Evolutionary conservation across 1,140 invertebrate genomes (phyloP).

Genomic region (Papilio polytes): DNA sequence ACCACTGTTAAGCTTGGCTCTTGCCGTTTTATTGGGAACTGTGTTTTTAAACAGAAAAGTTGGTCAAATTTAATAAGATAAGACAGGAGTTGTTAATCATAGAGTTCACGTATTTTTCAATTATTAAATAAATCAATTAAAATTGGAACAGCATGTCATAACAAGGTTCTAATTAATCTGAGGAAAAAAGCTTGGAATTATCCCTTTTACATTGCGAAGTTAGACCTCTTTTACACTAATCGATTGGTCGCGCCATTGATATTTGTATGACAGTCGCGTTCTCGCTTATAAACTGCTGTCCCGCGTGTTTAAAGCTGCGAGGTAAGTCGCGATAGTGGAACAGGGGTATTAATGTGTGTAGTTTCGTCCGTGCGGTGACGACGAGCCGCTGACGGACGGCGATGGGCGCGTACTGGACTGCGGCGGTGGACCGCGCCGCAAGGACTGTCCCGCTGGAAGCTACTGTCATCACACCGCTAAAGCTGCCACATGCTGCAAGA

Average conservation of each 20-base stretch:
- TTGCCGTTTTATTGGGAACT: not conserved
- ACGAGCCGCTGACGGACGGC: slow-evolving; percentile 88
- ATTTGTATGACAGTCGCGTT: too few species aligned
- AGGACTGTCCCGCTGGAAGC: slow-evolving; percentile 91
- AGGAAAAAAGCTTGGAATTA: too few species aligned
- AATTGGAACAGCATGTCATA: too few species aligned
- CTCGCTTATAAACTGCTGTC: too few species aligned
- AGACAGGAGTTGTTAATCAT: not conserved
- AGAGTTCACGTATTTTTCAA: not conserved
- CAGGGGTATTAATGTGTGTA: slow-evolving; percentile 41
- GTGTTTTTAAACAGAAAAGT: not conserved
- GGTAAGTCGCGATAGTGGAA: not conserved
- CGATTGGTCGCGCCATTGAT: too few species aligned
- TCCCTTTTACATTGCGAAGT: too few species aligned
- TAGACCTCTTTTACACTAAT: too few species aligned
- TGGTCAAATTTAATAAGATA: not conserved
- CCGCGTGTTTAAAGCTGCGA: not conserved
- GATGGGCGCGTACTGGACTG: slow-evolving; percentile 92
- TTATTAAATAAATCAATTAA: not conserved
- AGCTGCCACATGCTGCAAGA: slow-evolving; percentile 92
- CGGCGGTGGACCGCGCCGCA: slow-evolving; percentile 89
- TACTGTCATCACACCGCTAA: slow-evolving; percentile 93
- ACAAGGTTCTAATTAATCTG: too few species aligned
- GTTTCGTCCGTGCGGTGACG: slow-evolving; percentile 92
- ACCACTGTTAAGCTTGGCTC: not conserved